Percentiles rank a stretch among this genome's conserved stretches.
Evolutionary conservation across 1,140 invertebrate species (phyloP).

Genomic region (Ips typographus): DNA sequence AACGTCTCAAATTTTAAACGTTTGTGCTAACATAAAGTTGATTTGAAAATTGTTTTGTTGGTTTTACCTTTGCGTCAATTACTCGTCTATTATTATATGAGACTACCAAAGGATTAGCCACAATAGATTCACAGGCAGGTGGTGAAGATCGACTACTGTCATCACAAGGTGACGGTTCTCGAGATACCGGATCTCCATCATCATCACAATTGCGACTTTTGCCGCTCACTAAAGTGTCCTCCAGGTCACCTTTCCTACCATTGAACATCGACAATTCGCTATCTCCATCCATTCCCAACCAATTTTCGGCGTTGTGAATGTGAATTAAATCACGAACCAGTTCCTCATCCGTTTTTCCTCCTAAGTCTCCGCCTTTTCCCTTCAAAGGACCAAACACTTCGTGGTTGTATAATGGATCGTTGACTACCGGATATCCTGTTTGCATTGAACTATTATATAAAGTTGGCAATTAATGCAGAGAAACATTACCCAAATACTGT

Average conservation of each 20-base stretch:
- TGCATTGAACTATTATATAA: constrained; percentile 4
- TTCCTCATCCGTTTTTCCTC: constrained; percentile 87
- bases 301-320: constrained; percentile 91
- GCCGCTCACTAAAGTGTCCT: constrained; percentile 55
- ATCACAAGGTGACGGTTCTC: constrained; percentile 66
- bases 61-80: constrained; percentile 49
- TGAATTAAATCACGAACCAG: constrained; percentile 86
- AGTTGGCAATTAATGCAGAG: not conserved
- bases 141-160: constrained; percentile 49
- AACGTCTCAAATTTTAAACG: no score
- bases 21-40: no score
- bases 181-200: constrained; percentile 61
- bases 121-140: constrained; percentile 40
- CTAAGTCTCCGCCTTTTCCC: constrained; percentile 89
- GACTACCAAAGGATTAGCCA: constrained; percentile 40
- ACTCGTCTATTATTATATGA: constrained; percentile 37
- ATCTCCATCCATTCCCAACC: constrained; percentile 88
- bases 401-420: constrained; percentile 95
- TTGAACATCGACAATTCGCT: constrained; percentile 80
- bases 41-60: no score
- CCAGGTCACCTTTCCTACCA: constrained; percentile 63
- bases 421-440: constrained; percentile 91
- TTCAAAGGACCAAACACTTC: constrained; percentile 87
- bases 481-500: constrained; percentile 81
- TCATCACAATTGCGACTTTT: constrained; percentile 54